Evolutionary conservation across 53 echinoderm and acorn worm species (phyloP).

Genomic region (Echinarachnius parma): DNA sequence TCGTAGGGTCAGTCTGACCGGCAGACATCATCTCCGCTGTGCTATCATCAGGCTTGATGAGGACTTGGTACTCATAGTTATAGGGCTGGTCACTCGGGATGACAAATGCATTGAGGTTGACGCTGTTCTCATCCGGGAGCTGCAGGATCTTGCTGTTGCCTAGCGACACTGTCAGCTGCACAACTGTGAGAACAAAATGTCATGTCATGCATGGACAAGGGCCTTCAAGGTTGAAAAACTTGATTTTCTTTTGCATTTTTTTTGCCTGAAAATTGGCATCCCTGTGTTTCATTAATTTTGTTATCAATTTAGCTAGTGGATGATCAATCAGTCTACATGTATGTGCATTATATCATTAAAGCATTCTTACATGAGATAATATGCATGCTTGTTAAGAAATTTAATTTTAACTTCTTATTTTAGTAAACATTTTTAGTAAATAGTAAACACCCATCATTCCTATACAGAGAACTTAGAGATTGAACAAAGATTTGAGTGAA

Average conservation of each 20-base stretch:
- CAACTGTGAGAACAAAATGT: constrained; percentile 35
- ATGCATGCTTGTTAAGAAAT: too few species aligned
- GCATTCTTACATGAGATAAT: not conserved
- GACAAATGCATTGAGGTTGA: constrained; percentile 59
- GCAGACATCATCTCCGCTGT: constrained; percentile 38
- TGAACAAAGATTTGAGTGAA: too few species aligned
- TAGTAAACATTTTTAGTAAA: too few species aligned
- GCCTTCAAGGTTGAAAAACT: not conserved
- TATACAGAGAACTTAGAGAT: too few species aligned
- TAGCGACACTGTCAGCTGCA: constrained; percentile 64
- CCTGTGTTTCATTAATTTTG: too few species aligned
- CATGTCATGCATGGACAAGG: too few species aligned
- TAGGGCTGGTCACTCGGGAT: constrained; percentile 41
- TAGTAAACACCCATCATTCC: too few species aligned
- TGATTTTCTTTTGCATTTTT: too few species aligned
- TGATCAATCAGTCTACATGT: too few species aligned
- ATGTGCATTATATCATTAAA: too few species aligned
- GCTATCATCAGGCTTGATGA: constrained; percentile 48
- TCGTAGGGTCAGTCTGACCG: constrained; percentile 32
- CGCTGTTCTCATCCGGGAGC: constrained; percentile 62
- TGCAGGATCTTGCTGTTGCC: constrained; percentile 73
- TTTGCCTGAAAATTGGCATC: too few species aligned
- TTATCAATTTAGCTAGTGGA: not conserved
- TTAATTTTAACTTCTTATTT: too few species aligned
- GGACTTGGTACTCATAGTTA: constrained; percentile 51